These are phyloP conservation scores for Diorhabda elongata DNA, from an alignment of 1,140 invertebrate species.

Conservation along the genomic window DNA sequence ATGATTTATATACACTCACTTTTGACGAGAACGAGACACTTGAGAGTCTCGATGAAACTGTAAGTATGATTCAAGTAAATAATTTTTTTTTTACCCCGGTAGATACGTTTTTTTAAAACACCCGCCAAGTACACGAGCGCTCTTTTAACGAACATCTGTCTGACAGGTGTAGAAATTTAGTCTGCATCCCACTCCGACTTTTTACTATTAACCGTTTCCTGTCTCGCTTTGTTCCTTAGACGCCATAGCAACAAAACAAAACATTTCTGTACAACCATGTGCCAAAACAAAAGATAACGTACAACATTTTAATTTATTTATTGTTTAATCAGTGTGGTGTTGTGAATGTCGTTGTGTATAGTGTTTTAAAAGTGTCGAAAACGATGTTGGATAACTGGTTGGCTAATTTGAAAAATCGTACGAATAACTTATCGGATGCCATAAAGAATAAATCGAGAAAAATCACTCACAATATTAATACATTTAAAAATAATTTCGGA, in stretches of 20 bases:
- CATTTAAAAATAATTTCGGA: slow-evolving; percentile 40
- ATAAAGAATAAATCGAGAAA: slow-evolving; percentile 45
- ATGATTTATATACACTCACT: slow-evolving; percentile 79
- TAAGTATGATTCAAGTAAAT: slow-evolving; percentile 29
- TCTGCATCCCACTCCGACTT: slow-evolving; percentile 5
- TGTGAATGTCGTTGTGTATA: slow-evolving; percentile 5
- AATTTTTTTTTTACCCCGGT: background rate
- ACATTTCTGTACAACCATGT: slow-evolving; percentile 25
- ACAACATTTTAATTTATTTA: slow-evolving; percentile 7
- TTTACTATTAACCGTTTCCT: background rate
- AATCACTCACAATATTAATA: slow-evolving; percentile 41
- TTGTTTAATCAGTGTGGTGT: background rate
- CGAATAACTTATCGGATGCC: slow-evolving; percentile 48
- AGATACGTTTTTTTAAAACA: slow-evolving; percentile 6
- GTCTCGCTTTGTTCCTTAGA: slow-evolving; percentile 2
- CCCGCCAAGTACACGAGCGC: background rate
- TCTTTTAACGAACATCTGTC: slow-evolving; percentile 5
- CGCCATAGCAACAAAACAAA: slow-evolving; percentile 24
- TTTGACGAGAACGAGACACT: slow-evolving; percentile 73
- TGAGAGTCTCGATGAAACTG: slow-evolving; percentile 50
- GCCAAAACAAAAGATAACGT: slow-evolving; percentile 29
- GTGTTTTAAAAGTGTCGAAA: slow-evolving; percentile 13
- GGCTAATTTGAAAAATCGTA: slow-evolving; percentile 48
- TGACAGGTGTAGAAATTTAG: slow-evolving; percentile 9
- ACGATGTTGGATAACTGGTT: slow-evolving; percentile 56